A percentile compares a stretch with the other conserved stretches of the same genome.
These are phyloP conservation scores for Eupristina koningsbergeri DNA, from an alignment of 1,140 invertebrate species.

Conservation along the genomic window DNA sequence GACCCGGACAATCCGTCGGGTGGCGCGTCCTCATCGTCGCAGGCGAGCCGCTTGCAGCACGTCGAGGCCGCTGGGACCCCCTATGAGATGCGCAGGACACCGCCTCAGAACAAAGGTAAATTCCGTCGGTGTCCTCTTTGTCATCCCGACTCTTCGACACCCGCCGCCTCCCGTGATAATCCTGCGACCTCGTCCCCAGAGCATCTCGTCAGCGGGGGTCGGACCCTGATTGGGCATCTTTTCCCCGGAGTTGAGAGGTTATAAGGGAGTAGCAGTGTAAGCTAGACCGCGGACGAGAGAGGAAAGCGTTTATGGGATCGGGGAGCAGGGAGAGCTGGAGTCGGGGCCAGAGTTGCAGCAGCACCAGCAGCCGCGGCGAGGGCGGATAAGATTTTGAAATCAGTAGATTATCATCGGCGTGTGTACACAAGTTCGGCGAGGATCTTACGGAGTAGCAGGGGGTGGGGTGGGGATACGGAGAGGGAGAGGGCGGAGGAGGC, in stretches of 20 bases:
- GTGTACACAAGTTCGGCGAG: neutral
- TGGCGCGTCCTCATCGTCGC: constrained; percentile 43
- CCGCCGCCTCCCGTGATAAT: too few relatives aligned
- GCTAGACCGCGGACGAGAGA: neutral
- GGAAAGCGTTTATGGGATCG: neutral
- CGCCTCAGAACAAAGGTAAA: constrained; percentile 71
- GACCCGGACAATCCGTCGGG: neutral
- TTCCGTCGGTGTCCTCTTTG: neutral
- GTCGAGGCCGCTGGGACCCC: constrained; percentile 60
- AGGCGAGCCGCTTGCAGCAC: constrained; percentile 57
- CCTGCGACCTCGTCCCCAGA: too few relatives aligned
- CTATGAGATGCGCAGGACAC: constrained; percentile 72
- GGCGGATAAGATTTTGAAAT: neutral
- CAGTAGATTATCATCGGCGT: neutral
- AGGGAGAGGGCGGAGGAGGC: constrained; percentile 8
- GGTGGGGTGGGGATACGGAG: neutral
- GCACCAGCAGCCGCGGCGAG: too few relatives aligned
- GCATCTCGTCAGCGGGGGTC: neutral
- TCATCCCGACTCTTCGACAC: neutral
- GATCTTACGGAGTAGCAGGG: neutral
- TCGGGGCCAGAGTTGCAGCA: too few relatives aligned
- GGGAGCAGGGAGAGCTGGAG: too few relatives aligned
- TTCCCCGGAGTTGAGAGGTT: neutral
- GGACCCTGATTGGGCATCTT: neutral
- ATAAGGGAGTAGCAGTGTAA: neutral